Conservation (phyloP, 2,888 invertebrate species). For the Hyles lineata region DNA sequence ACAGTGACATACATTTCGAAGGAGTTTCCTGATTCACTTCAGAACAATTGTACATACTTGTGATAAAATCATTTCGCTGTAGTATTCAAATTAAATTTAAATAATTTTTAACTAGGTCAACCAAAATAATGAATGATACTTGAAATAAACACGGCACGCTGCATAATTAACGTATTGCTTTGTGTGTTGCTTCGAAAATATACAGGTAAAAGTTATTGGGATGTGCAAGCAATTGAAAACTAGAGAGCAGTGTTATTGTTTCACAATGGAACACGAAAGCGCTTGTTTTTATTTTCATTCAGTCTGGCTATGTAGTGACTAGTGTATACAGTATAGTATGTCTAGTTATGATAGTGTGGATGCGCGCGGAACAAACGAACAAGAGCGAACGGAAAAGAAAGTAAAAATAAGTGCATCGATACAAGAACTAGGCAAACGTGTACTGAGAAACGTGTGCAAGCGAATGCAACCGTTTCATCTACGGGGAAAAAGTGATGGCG, state of each 20-base stretch:
- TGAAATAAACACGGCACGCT: not conserved
- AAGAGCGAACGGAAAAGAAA: slow-evolving; percentile 84
- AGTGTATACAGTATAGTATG: slow-evolving; percentile 30
- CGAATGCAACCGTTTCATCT: slow-evolving; percentile 69
- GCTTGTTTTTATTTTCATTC: slow-evolving; percentile 60
- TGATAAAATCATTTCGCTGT: not conserved
- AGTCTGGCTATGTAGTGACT: slow-evolving; percentile 31
- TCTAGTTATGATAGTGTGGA: slow-evolving; percentile 46
- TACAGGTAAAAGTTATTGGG: slow-evolving; percentile 29
- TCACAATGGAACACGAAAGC: slow-evolving; percentile 44
- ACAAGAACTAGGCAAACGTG: slow-evolving; percentile 78
- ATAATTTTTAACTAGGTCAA: not conserved
- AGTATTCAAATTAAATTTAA: not conserved
- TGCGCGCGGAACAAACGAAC: slow-evolving; percentile 62
- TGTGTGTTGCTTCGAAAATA: not conserved
- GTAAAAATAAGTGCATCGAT: slow-evolving; percentile 82
- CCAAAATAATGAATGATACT: not conserved
- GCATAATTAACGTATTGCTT: not conserved
- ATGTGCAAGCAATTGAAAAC: slow-evolving; percentile 34
- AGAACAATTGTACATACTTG: not conserved
- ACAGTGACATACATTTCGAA: not conserved
- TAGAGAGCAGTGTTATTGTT: slow-evolving; percentile 37
- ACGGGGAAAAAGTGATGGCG: slow-evolving; percentile 75
- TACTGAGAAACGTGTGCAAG: slow-evolving; percentile 71
- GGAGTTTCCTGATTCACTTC: not conserved